Conservation (phyloP, 2,797 vertebrate genomes). For the Pagetopsis macropterus region DNA sequence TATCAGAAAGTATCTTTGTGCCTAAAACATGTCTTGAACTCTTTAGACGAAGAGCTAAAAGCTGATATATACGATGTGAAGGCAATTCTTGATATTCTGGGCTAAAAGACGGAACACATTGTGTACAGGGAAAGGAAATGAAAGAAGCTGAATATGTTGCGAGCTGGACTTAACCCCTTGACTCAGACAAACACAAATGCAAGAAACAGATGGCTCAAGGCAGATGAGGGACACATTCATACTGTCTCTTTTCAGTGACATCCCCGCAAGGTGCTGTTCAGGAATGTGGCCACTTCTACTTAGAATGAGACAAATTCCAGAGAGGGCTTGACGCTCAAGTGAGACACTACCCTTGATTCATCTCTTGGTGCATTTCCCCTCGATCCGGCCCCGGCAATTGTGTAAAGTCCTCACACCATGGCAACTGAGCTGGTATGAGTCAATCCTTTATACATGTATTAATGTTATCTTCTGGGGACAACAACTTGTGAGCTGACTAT, state of each 20-base stretch:
- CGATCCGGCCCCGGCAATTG: slow-evolving; percentile 61
- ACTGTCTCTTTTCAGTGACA: slow-evolving; percentile 70
- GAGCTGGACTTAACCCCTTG: slow-evolving; percentile 47
- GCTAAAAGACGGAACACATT: slow-evolving; percentile 23
- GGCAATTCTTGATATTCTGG: not conserved
- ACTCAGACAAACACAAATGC: slow-evolving; percentile 66
- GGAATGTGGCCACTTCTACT: slow-evolving; percentile 76
- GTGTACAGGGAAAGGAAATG: slow-evolving; percentile 22
- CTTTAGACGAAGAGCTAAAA: not conserved
- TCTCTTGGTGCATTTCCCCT: slow-evolving; percentile 61
- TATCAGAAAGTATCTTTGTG: too few species aligned
- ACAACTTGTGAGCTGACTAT: slow-evolving; percentile 79
- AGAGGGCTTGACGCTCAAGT: slow-evolving; percentile 70
- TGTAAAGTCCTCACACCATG: slow-evolving; percentile 75
- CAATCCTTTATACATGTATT: slow-evolving; percentile 80
- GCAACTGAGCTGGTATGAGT: slow-evolving; percentile 82
- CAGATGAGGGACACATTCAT: slow-evolving; percentile 71
- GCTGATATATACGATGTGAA: not conserved
- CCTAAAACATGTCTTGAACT: too few species aligned
- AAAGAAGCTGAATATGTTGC: slow-evolving; percentile 34
- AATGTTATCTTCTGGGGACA: slow-evolving; percentile 80
- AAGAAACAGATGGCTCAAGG: slow-evolving; percentile 59
- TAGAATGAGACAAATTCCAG: slow-evolving; percentile 78
- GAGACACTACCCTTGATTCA: slow-evolving; percentile 80
- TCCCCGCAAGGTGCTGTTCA: slow-evolving; percentile 70